Evolutionary conservation across 2,888 invertebrate genomes (phyloP).

Genomic region (Cheilosia grossa): DNA sequence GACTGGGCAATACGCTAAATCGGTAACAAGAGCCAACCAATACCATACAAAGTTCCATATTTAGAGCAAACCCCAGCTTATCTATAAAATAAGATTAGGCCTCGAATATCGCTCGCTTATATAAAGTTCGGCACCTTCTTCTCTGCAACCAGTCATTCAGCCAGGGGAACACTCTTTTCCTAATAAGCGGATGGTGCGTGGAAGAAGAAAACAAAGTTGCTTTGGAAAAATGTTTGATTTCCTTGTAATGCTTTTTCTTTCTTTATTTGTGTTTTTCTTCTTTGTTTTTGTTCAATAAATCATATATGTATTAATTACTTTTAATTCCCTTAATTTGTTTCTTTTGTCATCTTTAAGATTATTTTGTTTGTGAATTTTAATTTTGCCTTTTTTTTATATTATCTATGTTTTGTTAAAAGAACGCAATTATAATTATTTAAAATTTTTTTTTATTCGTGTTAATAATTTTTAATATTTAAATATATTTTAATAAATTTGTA

Average conservation of each 20-base stretch:
- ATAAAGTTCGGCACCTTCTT: too few species aligned
- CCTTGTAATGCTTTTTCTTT: slow-evolving; percentile 40
- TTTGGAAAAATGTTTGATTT: not conserved
- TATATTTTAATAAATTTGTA: slow-evolving; percentile 61
- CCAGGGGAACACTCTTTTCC: too few species aligned
- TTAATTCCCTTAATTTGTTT: slow-evolving; percentile 58
- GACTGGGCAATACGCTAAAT: too few species aligned
- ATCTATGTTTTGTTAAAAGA: slow-evolving; percentile 37
- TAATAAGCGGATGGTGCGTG: too few species aligned
- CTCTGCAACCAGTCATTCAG: too few species aligned
- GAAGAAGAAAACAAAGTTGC: not conserved
- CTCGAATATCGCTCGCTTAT: too few species aligned
- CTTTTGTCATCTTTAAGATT: slow-evolving; percentile 57
- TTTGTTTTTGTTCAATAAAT: slow-evolving; percentile 46
- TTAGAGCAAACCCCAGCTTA: too few species aligned
- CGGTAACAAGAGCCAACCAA: too few species aligned
- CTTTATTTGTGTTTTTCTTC: slow-evolving; percentile 26
- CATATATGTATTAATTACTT: slow-evolving; percentile 63
- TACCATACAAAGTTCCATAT: too few species aligned
- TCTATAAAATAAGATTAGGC: too few species aligned
- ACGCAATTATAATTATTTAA: slow-evolving; percentile 45
- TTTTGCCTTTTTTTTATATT: slow-evolving; percentile 26
- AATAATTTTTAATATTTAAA: slow-evolving; percentile 53
- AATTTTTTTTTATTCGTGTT: slow-evolving; percentile 23
- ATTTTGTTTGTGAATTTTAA: slow-evolving; percentile 20